phyloP scores from a whole-genome alignment of 2,797 vertebrate genomes.

The Arctocebus calabarensis region DNA sequence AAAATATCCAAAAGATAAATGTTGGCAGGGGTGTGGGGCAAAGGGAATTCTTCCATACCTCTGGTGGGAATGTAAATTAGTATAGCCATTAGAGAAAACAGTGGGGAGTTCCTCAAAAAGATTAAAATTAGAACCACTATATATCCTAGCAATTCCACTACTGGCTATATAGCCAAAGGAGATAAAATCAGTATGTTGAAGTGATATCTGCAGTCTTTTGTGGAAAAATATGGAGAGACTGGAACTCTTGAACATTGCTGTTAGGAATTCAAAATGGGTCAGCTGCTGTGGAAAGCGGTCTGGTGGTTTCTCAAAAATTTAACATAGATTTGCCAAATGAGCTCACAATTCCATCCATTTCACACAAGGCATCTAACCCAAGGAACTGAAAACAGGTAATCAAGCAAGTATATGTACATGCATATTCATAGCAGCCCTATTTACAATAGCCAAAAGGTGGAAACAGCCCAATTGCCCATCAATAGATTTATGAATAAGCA shows the following conservation, averaged over 20 bases:
- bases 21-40: background rate
- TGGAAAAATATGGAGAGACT: background rate
- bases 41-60: background rate
- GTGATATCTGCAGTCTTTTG: background rate
- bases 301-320: background rate
- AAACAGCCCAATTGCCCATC: background rate
- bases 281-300: background rate
- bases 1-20: background rate
- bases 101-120: background rate
- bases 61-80: background rate
- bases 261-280: background rate
- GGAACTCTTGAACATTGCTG: background rate
- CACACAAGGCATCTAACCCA: background rate
- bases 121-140: background rate
- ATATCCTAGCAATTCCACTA: background rate
- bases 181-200: background rate
- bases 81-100: background rate
- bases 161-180: background rate
- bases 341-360: background rate
- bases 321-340: background rate
- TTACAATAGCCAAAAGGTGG: background rate
- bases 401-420: background rate
- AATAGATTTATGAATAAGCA: background rate
- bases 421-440: background rate
- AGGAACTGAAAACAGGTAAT: slow-evolving; percentile 27